Evolutionary conservation across 2,888 invertebrate species (phyloP).

Genomic region (Spisula subtruncata): DNA sequence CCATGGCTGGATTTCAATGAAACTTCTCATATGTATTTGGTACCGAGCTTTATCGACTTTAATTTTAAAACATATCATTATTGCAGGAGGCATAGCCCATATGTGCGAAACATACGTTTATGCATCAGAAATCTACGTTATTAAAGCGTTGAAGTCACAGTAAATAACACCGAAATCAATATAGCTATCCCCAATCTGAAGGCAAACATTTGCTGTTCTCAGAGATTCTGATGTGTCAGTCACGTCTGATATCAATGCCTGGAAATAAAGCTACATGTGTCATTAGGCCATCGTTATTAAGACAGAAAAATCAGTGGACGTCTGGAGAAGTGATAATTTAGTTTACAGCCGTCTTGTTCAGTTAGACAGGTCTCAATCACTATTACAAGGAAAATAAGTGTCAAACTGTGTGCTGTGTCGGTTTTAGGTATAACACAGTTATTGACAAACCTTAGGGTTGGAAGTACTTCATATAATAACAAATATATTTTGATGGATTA

Average conservation of each 20-base stretch:
- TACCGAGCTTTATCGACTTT: too few species aligned
- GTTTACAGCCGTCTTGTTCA: not conserved
- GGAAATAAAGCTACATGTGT: not conserved
- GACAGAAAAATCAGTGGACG: not conserved
- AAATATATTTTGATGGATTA: slow-evolving; percentile 12
- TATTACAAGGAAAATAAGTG: not conserved
- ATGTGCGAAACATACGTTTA: too few species aligned
- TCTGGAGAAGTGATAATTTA: not conserved
- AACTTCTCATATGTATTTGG: too few species aligned
- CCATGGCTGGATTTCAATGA: too few species aligned
- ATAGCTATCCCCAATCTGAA: not conserved
- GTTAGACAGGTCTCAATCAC: not conserved
- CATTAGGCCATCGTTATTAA: not conserved
- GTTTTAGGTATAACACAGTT: not conserved
- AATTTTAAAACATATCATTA: too few species aligned
- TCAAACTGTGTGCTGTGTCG: not conserved
- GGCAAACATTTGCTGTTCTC: not conserved
- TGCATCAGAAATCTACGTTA: too few species aligned
- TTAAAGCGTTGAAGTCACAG: too few species aligned
- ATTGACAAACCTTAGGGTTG: not conserved
- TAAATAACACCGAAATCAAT: not conserved
- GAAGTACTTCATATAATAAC: not conserved
- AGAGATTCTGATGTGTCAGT: not conserved
- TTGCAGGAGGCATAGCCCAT: too few species aligned
- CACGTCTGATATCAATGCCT: not conserved